Evolutionary conservation across 2,113 vertebrate genomes (phyloP), one percentile per base, ranked within the genome.

Genomic region (Xiphophorus maculatus): DNA sequence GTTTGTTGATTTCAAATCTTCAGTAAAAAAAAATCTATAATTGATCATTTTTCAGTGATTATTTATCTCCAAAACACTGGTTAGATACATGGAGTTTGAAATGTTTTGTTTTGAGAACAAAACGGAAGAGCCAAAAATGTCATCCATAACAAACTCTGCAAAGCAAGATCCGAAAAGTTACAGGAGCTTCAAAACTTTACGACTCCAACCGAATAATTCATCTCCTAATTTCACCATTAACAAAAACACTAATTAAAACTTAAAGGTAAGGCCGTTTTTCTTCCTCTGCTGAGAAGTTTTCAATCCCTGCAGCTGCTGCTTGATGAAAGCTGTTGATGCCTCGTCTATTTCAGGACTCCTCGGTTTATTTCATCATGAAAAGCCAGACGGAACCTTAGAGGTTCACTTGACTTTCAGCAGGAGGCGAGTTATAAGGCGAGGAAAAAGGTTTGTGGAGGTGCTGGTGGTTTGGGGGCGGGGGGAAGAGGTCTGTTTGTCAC

Each of bases 361-460:
- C 37, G 42, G 69, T 69, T 48, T 66, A 84, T 84, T 84, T 72
- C 70, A 82, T 81, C 88, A 87, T 58, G 68, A 62, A 66, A 69
- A 82, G 66, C 72, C 87, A 82, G 88, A 82, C 48, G 77, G 76
- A 71, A 63, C 66, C 77, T 81, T 40, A 69, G 69, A 83, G 80
- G 89, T 82, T 85, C 76, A 76, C 79, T 86, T 83, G 76, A 77
- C 74, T 80, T 79, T 80, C 80, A 87, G 79, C 76, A 76, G 74
- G 79, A 81, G 83, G 81, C 63, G 84, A 77, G 70, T 69, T 74
- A 67, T 51, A 69, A 84, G 73, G 74, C 42, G 40, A 84, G 77
- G 62, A 66, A 71, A 75, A 32, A 44, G 25, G 63, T 69, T 73
- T 40, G 40, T 42, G 27, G 35, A 25, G 62, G 51, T 15, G 37